phyloP scores from a whole-genome alignment of 2,888 invertebrate species.

The Andrena bicolor region DNA sequence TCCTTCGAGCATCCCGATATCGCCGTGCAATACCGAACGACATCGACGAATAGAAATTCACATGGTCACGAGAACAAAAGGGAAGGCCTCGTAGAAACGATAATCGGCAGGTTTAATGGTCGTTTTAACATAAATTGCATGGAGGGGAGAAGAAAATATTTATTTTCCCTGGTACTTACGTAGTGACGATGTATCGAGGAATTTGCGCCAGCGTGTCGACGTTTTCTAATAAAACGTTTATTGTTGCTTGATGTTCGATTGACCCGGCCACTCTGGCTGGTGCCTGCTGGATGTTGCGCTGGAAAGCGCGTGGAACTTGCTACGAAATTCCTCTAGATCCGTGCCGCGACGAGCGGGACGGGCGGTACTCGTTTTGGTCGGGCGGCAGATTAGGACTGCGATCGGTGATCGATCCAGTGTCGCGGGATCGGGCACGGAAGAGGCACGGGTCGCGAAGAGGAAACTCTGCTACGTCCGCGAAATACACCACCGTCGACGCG shows the following conservation, averaged over 20 bases:
- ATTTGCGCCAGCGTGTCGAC: slow-evolving; percentile 84
- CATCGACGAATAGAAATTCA: not conserved
- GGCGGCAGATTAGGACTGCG: not conserved
- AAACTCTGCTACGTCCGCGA: not conserved
- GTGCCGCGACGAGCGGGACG: not conserved
- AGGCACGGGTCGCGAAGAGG: not conserved
- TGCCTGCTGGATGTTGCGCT: not conserved
- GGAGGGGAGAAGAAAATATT: not conserved
- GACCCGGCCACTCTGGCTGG: slow-evolving; percentile 40
- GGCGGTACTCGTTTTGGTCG: not conserved
- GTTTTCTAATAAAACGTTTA: slow-evolving; percentile 66
- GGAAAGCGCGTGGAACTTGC: slow-evolving; percentile 2
- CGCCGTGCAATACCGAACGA: not conserved
- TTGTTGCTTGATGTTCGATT: slow-evolving; percentile 44
- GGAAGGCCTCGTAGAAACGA: not conserved
- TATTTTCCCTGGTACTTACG: slow-evolving; percentile 76
- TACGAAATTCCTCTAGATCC: not conserved
- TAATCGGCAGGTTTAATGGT: not conserved
- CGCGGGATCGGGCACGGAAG: not conserved
- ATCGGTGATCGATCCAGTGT: slow-evolving; percentile 52
- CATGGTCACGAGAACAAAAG: not conserved
- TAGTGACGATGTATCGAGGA: slow-evolving; percentile 78
- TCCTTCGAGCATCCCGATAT: not conserved
- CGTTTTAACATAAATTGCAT: not conserved
- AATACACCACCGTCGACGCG: slow-evolving; percentile 29